These are phyloP conservation scores for Antechinus flavipes DNA, from an alignment of 2,113 vertebrate species.

Conservation along the genomic window DNA sequence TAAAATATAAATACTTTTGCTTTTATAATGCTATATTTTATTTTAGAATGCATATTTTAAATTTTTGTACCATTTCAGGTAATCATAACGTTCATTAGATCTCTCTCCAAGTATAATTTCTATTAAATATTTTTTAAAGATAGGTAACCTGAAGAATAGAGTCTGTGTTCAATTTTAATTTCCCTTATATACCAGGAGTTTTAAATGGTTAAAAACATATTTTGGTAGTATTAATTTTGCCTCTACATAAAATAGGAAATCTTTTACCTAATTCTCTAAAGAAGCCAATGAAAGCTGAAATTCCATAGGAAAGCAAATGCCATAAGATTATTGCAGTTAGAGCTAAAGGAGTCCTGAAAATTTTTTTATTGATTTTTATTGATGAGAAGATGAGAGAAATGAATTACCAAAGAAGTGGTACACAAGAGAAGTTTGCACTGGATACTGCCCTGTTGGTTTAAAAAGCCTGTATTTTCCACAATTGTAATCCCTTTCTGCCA, in stretches of 20 bases:
- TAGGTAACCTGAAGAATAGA: neutral
- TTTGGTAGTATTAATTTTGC: neutral
- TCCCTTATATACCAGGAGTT: neutral
- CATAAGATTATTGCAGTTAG: neutral
- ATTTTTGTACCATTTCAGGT: neutral
- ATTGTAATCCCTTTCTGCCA: too few species aligned
- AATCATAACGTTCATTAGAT: neutral
- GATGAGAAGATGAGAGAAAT: neutral
- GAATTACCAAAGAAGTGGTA: neutral
- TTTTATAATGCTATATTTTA: neutral
- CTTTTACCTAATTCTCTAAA: neutral
- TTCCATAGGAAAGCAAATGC: neutral
- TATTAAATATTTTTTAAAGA: constrained; percentile 19
- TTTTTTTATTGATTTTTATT: neutral
- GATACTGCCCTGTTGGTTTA: too few species aligned
- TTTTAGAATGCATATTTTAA: neutral
- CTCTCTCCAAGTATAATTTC: neutral
- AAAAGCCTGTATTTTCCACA: too few species aligned
- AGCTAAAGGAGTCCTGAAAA: neutral
- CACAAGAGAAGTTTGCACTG: neutral
- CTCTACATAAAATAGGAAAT: neutral
- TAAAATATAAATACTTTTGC: neutral
- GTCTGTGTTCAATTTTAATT: constrained; percentile 20
- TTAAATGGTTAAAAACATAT: neutral
- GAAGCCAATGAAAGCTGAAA: neutral